These are phyloP conservation scores for Andrena praecox DNA, from an alignment of 2,888 invertebrate genomes.

Conservation along the genomic window DNA sequence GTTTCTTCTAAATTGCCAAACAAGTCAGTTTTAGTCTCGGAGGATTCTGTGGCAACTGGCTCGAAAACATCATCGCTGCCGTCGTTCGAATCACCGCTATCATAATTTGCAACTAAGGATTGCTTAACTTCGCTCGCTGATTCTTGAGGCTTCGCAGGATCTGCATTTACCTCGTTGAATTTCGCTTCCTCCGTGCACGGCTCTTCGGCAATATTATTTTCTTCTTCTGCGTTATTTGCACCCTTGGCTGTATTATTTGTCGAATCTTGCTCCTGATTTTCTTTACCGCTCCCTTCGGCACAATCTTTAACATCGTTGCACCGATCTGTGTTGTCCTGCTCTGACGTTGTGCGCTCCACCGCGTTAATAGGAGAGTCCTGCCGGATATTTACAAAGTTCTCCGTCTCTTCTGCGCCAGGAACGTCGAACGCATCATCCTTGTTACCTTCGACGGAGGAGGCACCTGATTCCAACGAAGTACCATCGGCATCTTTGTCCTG, in stretches of 20 bases:
- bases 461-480: constrained; percentile 11
- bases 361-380: constrained; percentile 1
- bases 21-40: constrained; percentile 19
- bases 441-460: constrained; percentile 19
- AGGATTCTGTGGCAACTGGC: constrained; percentile 33
- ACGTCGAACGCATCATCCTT: neutral
- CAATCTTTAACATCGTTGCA: neutral
- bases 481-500: neutral
- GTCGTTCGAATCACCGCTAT: constrained; percentile 72
- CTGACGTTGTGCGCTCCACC: neutral
- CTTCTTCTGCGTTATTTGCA: neutral
- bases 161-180: neutral
- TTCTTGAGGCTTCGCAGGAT: constrained; percentile 9
- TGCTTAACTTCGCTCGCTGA: constrained; percentile 36
- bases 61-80: constrained; percentile 73
- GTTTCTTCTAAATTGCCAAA: neutral
- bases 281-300: neutral
- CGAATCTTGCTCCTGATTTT: constrained; percentile 7
- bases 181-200: constrained; percentile 1
- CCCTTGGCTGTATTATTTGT: neutral
- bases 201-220: neutral
- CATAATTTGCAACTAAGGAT: constrained; percentile 76
- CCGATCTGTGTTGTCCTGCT: constrained; percentile 1
- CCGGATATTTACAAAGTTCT: constrained; percentile 5
- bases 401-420: constrained; percentile 9